A percentile compares a stretch with the other conserved stretches of the same genome.
Conservation (phyloP, 2,797 vertebrate genomes). For the Chaetophractus vellerosus region DNA sequence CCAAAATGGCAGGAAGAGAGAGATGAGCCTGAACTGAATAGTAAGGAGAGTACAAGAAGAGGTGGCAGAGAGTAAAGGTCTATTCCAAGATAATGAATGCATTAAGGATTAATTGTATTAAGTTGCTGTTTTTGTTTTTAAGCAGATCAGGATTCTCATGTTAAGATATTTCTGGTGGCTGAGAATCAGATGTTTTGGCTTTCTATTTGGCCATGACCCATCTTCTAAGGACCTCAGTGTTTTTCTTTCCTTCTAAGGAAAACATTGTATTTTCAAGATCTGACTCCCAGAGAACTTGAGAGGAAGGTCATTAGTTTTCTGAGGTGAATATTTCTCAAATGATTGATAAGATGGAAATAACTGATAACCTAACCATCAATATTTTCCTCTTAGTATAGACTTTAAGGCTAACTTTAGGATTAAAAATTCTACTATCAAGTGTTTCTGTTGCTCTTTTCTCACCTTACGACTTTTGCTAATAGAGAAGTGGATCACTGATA, state of each 20-base stretch:
- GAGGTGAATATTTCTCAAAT: neutral
- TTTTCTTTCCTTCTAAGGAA: neutral
- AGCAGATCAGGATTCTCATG: neutral
- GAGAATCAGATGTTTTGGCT: neutral
- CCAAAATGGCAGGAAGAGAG: neutral
- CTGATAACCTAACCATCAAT: neutral
- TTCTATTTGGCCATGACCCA: neutral
- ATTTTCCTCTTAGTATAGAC: neutral
- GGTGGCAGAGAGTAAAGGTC: neutral
- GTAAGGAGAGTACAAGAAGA: neutral
- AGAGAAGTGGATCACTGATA: neutral
- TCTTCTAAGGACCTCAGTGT: neutral
- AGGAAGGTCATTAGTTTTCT: neutral
- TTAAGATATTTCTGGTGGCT: neutral
- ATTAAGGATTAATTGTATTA: neutral
- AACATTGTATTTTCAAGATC: neutral
- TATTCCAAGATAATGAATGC: neutral
- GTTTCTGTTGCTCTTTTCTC: neutral
- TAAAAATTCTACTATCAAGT: neutral
- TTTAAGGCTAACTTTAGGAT: neutral
- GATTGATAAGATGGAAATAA: neutral
- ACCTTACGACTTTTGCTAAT: conserved; percentile 12
- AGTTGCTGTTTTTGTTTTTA: neutral
- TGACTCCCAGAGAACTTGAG: neutral
- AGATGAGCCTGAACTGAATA: neutral